phyloP scores from a whole-genome alignment of 2,888 invertebrate genomes.

The Formica aserva region DNA sequence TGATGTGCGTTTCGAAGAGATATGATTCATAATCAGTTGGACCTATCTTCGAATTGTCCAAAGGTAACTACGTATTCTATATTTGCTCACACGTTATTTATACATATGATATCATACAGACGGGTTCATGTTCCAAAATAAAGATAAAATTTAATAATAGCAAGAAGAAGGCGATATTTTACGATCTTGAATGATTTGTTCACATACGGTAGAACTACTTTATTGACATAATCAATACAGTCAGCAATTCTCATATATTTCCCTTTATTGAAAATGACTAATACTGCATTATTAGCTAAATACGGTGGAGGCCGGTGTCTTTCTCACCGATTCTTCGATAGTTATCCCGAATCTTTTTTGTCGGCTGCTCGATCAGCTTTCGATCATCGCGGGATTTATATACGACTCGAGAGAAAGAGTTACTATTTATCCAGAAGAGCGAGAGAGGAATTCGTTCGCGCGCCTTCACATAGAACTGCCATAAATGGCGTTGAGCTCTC shows the following conservation, averaged over 20 bases:
- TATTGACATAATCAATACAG: neutral
- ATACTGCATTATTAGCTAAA: neutral
- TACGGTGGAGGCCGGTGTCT: neutral
- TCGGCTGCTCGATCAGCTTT: slow-evolving; percentile 6
- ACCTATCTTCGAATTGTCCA: slow-evolving; percentile 21
- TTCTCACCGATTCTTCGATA: slow-evolving; percentile 15
- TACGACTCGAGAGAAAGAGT: slow-evolving; percentile 45
- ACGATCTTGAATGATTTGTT: neutral
- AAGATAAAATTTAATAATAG: neutral
- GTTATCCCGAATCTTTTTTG: neutral
- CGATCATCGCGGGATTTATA: slow-evolving; percentile 45
- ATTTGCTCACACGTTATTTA: slow-evolving; percentile 47
- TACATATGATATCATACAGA: slow-evolving; percentile 2
- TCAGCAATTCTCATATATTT: neutral
- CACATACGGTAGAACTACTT: neutral
- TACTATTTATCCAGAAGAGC: slow-evolving; percentile 23
- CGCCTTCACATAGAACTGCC: slow-evolving; percentile 66
- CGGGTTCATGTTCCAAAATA: neutral
- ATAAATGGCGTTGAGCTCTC: slow-evolving; percentile 78
- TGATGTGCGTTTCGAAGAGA: slow-evolving; percentile 57
- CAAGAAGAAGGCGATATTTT: neutral
- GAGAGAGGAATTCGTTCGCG: slow-evolving; percentile 57
- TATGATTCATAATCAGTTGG: slow-evolving; percentile 57
- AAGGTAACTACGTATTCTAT: slow-evolving; percentile 57
- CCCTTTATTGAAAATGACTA: slow-evolving; percentile 5